Percentiles rank a stretch among this genome's conserved stretches.
phyloP scores from a whole-genome alignment of 2,888 invertebrate species.

The Ctenicera cuprea region DNA sequence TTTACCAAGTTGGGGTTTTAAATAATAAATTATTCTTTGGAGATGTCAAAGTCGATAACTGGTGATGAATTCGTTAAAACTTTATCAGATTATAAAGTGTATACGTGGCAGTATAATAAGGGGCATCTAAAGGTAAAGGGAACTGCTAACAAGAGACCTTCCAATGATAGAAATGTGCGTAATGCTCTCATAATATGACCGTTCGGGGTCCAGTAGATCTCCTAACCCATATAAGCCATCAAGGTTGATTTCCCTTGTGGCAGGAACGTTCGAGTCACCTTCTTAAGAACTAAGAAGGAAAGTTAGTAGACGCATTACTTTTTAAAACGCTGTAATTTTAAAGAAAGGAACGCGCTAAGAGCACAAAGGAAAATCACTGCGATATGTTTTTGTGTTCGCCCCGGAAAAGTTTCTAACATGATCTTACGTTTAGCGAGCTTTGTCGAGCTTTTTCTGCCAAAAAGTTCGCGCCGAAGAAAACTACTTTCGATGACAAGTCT shows the following conservation, averaged over 20 bases:
- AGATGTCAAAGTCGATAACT: background rate
- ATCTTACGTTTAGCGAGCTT: constrained; percentile 12
- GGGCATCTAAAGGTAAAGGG: constrained; percentile 25
- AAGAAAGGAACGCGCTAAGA: constrained; percentile 36
- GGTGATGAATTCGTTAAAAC: constrained; percentile 20
- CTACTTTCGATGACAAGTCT: constrained; percentile 16
- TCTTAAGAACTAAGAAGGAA: constrained; percentile 49
- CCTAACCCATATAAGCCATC: constrained; percentile 63
- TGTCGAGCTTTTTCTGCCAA: background rate
- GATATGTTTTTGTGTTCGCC: constrained; percentile 39
- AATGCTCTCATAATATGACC: constrained; percentile 62
- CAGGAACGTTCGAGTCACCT: constrained; percentile 53
- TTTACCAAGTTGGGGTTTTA: too few species aligned
- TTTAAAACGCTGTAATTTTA: constrained; percentile 51
- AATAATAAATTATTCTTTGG: too few species aligned
- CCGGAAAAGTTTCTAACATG: constrained; percentile 13
- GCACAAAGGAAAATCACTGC: constrained; percentile 42
- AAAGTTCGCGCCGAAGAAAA: constrained; percentile 12
- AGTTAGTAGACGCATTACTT: constrained; percentile 49
- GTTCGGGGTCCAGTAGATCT: constrained; percentile 62
- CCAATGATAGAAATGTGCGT: constrained; percentile 59
- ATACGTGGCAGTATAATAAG: constrained; percentile 18
- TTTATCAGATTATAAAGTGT: constrained; percentile 24
- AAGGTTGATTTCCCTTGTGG: constrained; percentile 64
- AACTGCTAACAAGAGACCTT: constrained; percentile 41